Base-by-base conservation (phyloP, 2,888 invertebrate genomes). In the Ochropleura plecta region DNA sequence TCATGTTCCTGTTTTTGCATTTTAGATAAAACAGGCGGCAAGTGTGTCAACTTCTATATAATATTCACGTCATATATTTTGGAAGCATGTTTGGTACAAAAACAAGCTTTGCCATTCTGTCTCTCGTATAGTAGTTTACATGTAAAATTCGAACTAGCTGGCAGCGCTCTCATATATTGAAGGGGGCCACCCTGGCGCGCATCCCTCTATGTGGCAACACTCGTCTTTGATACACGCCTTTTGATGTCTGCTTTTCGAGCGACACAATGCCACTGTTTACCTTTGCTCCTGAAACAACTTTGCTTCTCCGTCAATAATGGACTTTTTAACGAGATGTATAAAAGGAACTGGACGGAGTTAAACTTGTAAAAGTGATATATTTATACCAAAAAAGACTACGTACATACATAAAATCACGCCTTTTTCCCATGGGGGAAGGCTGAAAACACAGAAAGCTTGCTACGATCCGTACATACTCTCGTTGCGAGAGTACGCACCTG, bases 191-290 rank as follows among this genome's bases (percentile, higher is more conserved):
- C 91, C 91, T 86, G 89, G 82, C 90, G 90, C 89, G 82, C 88
- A 89, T 91, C 92, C 91, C 91, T 90, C 90, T 90, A 88, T 92
- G 90, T 91, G 90, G 86, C 90, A 89, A 89, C 91, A 88, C 94
- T 93, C 93, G 90, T 93, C 94, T 95, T 95, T 96, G 95, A 95
- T 93, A 93, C 91, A 90, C 89, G 91, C 90, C 94, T 95, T 95
- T 96, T 95, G 95, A 96, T 95, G 95, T 95, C 92, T 94, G 91
- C 92, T 91, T 88, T 88, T 88, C 89, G 89, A 89, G 88, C 90
- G 90, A 91, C 91, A 95, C 95, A 95, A 95, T 94, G 90, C 90
- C 90, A 91, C 90, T 93, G 91, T 94, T 94, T 94, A 91, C 92
- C 90, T 91, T 89, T 86, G 87, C 88, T 90, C 90, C 91, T 91